Conservation (phyloP, 2,113 vertebrate species). For the Lepisosteus osseus region DNA sequence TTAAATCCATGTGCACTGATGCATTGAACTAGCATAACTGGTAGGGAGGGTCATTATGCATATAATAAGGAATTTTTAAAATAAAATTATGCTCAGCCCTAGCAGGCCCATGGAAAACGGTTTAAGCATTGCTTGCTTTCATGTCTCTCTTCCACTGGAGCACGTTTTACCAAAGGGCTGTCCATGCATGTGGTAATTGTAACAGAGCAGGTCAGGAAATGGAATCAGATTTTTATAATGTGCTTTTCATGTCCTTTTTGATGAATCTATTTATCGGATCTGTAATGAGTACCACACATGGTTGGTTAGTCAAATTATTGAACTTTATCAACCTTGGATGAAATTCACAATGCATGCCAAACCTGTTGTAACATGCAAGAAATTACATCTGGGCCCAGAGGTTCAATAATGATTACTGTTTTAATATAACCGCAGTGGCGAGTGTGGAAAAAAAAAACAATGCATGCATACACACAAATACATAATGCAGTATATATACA, state of each 20-base stretch:
- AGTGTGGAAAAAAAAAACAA: not conserved
- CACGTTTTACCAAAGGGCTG: not conserved
- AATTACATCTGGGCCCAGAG: constrained; percentile 75
- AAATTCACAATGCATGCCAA: constrained; percentile 73
- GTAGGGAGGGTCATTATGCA: no score
- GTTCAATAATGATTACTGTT: constrained; percentile 82
- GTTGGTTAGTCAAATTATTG: constrained; percentile 93
- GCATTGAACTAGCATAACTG: no score
- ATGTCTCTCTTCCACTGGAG: not conserved
- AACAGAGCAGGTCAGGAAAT: constrained; percentile 33
- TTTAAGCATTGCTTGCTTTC: not conserved
- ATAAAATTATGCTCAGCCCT: no score
- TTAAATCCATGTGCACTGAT: no score
- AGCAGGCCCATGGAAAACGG: not conserved
- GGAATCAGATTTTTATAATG: constrained; percentile 59
- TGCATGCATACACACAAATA: not conserved
- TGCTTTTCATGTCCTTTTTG: constrained; percentile 75
- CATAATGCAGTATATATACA: not conserved
- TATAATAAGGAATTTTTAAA: no score
- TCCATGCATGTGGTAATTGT: constrained; percentile 17
- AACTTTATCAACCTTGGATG: constrained; percentile 91
- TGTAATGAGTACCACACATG: constrained; percentile 82
- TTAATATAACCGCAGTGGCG: constrained; percentile 57
- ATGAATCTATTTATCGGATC: constrained; percentile 90
- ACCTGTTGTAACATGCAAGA: constrained; percentile 80